phyloP scores from a whole-genome alignment of 2,797 vertebrate genomes.

The Centroberyx gerrardi region DNA sequence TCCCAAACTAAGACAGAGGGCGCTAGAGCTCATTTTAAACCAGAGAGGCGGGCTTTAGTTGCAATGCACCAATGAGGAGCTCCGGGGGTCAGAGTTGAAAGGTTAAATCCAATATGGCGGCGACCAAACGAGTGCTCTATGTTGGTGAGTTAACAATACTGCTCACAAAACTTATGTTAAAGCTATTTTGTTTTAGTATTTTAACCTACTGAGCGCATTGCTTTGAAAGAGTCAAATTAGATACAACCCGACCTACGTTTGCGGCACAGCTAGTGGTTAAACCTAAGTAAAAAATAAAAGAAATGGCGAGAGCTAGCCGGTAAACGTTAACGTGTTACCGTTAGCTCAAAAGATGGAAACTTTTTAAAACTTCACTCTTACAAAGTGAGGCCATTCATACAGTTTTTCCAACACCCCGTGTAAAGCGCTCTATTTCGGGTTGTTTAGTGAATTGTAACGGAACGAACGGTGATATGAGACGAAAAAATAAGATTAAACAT shows the following conservation, averaged over 20 bases:
- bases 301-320: background rate
- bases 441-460: background rate
- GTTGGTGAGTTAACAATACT: constrained; percentile 87
- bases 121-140: constrained; percentile 92
- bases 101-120: constrained; percentile 88
- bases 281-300: background rate
- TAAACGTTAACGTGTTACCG: background rate
- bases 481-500: accelerated
- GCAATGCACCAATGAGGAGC: constrained; percentile 62
- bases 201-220: accelerated
- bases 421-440: accelerated
- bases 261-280: background rate
- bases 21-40: background rate
- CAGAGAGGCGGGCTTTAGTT: constrained; percentile 29
- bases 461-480: background rate
- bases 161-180: background rate
- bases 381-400: background rate
- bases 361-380: no score
- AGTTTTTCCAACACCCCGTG: accelerated
- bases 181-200: background rate
- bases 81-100: constrained; percentile 68
- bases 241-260: no score
- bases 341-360: background rate
- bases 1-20: background rate
- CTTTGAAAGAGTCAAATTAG: accelerated